phyloP scores from a whole-genome alignment of 1,140 invertebrate genomes.

The Ephestia elutella region DNA sequence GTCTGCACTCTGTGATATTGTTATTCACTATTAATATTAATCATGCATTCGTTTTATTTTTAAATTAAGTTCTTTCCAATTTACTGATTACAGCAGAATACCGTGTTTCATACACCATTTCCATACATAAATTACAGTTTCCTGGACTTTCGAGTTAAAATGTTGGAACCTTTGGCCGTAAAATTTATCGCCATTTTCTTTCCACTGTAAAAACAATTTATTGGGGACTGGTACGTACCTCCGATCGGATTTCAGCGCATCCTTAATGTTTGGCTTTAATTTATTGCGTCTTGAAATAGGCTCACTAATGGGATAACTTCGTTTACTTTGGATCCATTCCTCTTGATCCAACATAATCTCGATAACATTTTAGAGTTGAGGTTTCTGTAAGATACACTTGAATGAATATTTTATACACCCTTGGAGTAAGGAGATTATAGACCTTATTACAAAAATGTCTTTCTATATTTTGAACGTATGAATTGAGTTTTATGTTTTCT shows the following conservation, averaged over 20 bases:
- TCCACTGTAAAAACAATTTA: constrained; percentile 28
- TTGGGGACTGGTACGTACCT: constrained; percentile 18
- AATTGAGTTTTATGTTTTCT: too few relatives aligned
- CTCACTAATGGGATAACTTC: constrained; percentile 25
- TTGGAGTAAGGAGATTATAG: too few relatives aligned
- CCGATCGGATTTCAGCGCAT: constrained; percentile 24
- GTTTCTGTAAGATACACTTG: constrained; percentile 4
- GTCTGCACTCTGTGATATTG: neutral
- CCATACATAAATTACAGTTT: neutral
- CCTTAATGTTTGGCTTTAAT: constrained; percentile 29
- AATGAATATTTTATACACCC: neutral
- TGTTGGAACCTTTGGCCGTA: constrained; percentile 19
- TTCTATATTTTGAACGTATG: too few relatives aligned
- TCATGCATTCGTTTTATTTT: too few relatives aligned
- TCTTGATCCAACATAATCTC: constrained; percentile 8
- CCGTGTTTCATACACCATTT: neutral
- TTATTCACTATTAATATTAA: neutral
- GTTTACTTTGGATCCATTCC: constrained; percentile 20
- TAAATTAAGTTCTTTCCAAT: neutral
- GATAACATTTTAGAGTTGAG: constrained; percentile 9
- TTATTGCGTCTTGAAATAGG: constrained; percentile 26
- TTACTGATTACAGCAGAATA: neutral
- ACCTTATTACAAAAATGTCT: too few relatives aligned
- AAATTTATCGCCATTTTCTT: constrained; percentile 35
- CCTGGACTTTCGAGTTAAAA: constrained; percentile 1